Evolutionary conservation across 2,113 vertebrate species (phyloP), one percentile per base, ranked within the genome.

Genomic region (Rhea pennata): DNA sequence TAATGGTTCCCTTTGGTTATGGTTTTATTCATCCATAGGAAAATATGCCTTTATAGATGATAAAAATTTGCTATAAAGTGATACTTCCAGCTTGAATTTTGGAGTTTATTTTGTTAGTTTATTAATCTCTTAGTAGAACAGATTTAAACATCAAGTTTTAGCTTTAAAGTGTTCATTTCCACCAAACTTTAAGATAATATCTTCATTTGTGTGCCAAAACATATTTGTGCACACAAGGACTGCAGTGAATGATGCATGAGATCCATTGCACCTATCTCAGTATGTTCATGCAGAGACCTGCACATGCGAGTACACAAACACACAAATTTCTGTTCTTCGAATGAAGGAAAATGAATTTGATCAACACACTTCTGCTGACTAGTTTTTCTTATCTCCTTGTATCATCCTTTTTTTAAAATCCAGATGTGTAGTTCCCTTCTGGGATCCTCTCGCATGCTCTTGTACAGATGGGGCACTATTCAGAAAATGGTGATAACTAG

Each of bases 11-110:
- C 64, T 31, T 92, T 84, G 78, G 87, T 79, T 87, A 78, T 70
- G 39, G 33, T 91, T 95, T 94, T 82, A 82, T 80, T 79, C 77
- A 73, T 93, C 86, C 40, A 50, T 87, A 79, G 71, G 86, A 96
- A 95, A 96, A 75, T 40, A 62, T 70, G 42, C 40, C 56, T 86
- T 94, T 82, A 92, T 22, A 72, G 44, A 31, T 74, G 92, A 29
- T 80, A 66, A 91, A 87, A 84, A 80, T 59, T 72, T 8, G 75
- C 88, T 78, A 76, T 22, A 59, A 66, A 88, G 84, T 16, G 46
- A 16, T 65, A 42, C 15, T 86, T 48, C 44, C 48, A 87, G 48
- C 22, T 93, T 85, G 50, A 84, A 72, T 86, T 93, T 44, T 61
- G 22, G 26, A 72, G 58, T 74, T 78, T 42, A 42, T 33, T 56